Conservation (phyloP, 2,888 invertebrate genomes). For the Chaetogeoica ovagalla region DNA sequence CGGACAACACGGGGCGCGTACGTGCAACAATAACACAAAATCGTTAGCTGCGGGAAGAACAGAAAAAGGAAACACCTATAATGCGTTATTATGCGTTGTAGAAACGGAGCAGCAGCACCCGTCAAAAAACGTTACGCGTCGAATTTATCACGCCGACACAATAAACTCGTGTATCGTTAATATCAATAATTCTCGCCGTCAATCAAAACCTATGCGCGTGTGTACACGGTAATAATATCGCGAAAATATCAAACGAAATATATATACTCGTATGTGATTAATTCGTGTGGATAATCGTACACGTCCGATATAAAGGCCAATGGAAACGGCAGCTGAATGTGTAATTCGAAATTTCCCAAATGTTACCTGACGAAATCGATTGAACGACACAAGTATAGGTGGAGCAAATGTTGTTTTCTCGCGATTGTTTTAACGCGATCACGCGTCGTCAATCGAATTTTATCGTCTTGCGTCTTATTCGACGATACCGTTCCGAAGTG, state of each 20-base stretch:
- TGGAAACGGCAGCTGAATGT: slow-evolving; percentile 11
- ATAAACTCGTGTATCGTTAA: slow-evolving; percentile 1
- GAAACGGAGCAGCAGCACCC: background rate
- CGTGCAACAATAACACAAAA: background rate
- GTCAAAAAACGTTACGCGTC: slow-evolving; percentile 12
- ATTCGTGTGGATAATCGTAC: too few relatives aligned
- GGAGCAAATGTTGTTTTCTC: slow-evolving; percentile 1
- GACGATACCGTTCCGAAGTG: too few relatives aligned
- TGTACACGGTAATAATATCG: background rate
- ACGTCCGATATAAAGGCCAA: background rate
- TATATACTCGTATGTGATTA: background rate
- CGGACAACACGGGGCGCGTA: too few relatives aligned
- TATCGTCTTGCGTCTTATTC: too few relatives aligned
- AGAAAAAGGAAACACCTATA: background rate
- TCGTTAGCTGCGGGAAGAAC: background rate
- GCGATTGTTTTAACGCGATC: too few relatives aligned
- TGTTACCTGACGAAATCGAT: background rate
- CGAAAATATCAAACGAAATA: background rate
- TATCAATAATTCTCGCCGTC: slow-evolving; percentile 7
- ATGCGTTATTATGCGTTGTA: background rate
- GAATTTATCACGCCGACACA: background rate
- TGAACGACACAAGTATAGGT: background rate
- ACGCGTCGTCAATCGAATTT: too few relatives aligned
- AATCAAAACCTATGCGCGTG: background rate
- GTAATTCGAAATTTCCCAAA: background rate